Percentiles rank a stretch among this genome's conserved stretches.
Evolutionary conservation across 2,797 vertebrate species (phyloP).

Genomic region (Melanogrammus aeglefinus): DNA sequence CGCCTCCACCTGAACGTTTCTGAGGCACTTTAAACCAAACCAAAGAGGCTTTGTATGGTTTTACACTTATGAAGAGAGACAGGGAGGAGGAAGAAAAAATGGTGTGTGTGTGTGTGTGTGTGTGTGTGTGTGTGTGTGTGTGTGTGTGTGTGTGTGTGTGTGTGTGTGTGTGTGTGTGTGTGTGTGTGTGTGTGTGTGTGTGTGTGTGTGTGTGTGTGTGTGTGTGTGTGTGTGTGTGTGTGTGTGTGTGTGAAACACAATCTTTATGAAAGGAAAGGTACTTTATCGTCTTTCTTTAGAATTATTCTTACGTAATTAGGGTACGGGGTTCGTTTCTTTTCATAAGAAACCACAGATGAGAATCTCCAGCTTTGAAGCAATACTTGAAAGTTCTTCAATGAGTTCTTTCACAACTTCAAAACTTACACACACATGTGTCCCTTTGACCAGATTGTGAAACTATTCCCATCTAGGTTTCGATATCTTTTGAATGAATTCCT

Average conservation of each 20-base stretch:
- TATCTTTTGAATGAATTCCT: background rate
- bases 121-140: background rate
- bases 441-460: background rate
- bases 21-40: too few species aligned
- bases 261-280: too few species aligned
- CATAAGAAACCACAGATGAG: too few species aligned
- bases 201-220: background rate
- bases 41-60: too few species aligned
- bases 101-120: background rate
- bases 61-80: too few species aligned
- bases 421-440: background rate
- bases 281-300: too few species aligned
- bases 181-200: background rate
- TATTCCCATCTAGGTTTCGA: background rate
- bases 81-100: too few species aligned
- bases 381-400: background rate
- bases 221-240: too few species aligned
- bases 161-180: background rate
- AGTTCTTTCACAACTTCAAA: background rate
- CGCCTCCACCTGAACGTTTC: background rate
- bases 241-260: too few species aligned
- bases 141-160: background rate
- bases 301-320: too few species aligned
- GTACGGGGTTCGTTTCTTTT: too few species aligned
- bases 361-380: background rate